Evolutionary conservation across 2,888 invertebrate species (phyloP), one percentile per base, ranked within the genome.

Genomic region (Pachydiplax longipennis): DNA sequence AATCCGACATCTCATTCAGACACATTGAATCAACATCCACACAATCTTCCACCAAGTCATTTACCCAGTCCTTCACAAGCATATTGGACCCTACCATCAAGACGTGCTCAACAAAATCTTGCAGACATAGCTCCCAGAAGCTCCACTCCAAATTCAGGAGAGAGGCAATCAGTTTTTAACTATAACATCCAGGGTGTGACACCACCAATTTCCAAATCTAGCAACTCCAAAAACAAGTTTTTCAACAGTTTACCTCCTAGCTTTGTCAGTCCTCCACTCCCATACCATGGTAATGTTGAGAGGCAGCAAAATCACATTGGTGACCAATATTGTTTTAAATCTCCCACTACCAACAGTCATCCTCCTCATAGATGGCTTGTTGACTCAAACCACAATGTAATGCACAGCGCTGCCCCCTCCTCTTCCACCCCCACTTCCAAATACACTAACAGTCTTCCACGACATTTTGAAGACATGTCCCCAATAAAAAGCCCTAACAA

Each of bases 51-150:
- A 80, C 37, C 37, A 35, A 73, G 40, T 80, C 91, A 31, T 12
- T 31, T 35, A n/a, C 48, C 40, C n/a, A 37, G 15, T 81, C 91
- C 31, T 35, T 90, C 80, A 15, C 80, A 37, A 91, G 58, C 81
- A 25, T 91, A 91, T 90, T 91, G 91, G 91, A 91, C 91, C 18
- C 82, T 91, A 31, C 91, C 91, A 18, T 37, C 91, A 22, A 81
- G 91, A 35, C 80, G 90, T 8, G 48, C 25, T 40, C 61, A 90
- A 25, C 80, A 40, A 22, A 61, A 87, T 80, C 10, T 8, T 12
- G 22, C 65, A 25, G 10, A 87, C n/a, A 31, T 40, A n/a, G 18
- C 37, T 37, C 87, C 65, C 0, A 87, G 87, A 61, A 87, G 87
- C 37, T 87, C 65, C 1, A 61, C 87, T 37, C 87, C 87, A 35